Conservation (phyloP, 2,113 vertebrate genomes). For the Canis aureus region DNA sequence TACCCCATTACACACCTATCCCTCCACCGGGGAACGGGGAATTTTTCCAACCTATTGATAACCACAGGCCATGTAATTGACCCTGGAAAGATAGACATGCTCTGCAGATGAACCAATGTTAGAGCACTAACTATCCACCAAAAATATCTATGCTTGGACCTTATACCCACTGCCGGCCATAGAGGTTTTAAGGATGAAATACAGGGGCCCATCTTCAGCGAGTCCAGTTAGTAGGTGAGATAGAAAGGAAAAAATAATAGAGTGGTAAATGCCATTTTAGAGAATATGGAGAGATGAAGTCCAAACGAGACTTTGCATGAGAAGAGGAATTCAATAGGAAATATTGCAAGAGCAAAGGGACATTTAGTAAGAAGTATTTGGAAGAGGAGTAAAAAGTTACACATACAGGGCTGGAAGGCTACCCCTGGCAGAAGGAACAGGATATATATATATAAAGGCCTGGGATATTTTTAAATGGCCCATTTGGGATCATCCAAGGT, state of each 20-base stretch:
- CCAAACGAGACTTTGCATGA: background rate
- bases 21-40: background rate
- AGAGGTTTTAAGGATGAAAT: background rate
- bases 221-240: background rate
- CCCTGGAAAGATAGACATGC: background rate
- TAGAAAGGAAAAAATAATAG: background rate
- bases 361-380: background rate
- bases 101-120: constrained; percentile 10
- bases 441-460: background rate
- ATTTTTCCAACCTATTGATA: background rate
- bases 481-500: background rate
- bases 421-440: background rate
- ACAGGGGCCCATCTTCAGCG: background rate
- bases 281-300: background rate
- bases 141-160: background rate
- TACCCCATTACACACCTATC: background rate
- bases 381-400: background rate
- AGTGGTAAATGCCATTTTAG: background rate
- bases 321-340: background rate
- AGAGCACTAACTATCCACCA: background rate
- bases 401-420: background rate
- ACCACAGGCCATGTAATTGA: background rate
- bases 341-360: background rate
- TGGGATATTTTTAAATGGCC: background rate
- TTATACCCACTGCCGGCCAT: background rate